Evolutionary conservation across 2,888 invertebrate species (phyloP).

Genomic region (Eledona agricola): DNA sequence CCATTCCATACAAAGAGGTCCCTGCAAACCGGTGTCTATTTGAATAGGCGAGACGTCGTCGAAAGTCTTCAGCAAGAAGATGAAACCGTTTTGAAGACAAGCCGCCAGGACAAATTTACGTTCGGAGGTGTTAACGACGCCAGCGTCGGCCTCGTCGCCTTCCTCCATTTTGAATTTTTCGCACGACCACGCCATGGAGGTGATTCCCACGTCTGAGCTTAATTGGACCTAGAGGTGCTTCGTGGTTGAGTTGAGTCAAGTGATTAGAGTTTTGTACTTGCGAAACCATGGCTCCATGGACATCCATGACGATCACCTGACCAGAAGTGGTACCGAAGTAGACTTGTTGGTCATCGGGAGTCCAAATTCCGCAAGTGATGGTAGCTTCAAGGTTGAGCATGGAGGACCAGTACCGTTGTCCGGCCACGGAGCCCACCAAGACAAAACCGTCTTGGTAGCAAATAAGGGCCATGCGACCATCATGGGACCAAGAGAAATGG

Average conservation of each 20-base stretch:
- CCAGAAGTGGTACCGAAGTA: conserved; percentile 96
- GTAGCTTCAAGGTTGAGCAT: conserved; percentile 94
- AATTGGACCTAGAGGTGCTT: too few relatives aligned
- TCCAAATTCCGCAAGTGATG: conserved; percentile 98
- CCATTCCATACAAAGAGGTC: conserved; percentile 93
- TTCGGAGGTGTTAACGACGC: conserved; percentile 67
- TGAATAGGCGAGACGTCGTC: conserved; percentile 93
- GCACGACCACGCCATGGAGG: conserved; percentile 95
- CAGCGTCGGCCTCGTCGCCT: conserved; percentile 76
- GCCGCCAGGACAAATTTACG: conserved; percentile 84
- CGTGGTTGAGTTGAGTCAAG: too few relatives aligned
- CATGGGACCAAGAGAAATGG: conserved; percentile 98
- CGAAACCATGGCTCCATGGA: conserved; percentile 94
- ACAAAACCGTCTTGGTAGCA: conserved; percentile 99
- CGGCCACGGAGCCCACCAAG: conserved; percentile 95
- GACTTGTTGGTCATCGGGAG: conserved; percentile 96
- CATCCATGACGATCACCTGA: conserved; percentile 96
- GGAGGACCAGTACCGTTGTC: conserved; percentile 98
- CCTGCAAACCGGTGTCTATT: conserved; percentile 82
- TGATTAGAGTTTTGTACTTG: too few relatives aligned
- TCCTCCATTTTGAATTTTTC: conserved; percentile 99
- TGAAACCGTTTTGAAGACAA: conserved; percentile 87
- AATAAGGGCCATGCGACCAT: conserved; percentile 97
- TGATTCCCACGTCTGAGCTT: conserved; percentile 86
- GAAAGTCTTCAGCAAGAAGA: conserved; percentile 88